phyloP scores from a whole-genome alignment of 2,797 vertebrate species.

The Eleutherodactylus coqui region DNA sequence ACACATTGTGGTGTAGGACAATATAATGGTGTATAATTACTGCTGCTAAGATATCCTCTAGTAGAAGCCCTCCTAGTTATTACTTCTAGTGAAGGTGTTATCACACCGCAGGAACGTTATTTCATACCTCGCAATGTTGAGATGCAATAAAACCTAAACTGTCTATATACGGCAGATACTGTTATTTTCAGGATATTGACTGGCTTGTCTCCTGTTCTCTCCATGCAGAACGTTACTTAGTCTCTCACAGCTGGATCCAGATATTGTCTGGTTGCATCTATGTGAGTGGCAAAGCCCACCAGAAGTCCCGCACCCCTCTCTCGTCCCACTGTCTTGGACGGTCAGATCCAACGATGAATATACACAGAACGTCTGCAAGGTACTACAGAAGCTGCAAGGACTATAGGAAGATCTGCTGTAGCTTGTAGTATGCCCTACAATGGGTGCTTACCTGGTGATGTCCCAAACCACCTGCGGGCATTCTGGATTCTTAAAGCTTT shows the following conservation, averaged over 20 bases:
- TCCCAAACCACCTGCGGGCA: not conserved
- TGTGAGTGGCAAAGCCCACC: constrained; percentile 81
- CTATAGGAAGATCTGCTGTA: not conserved
- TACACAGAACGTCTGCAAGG: constrained; percentile 33
- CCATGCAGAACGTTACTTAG: constrained; percentile 83
- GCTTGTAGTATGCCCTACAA: not conserved
- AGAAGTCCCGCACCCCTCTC: constrained; percentile 70
- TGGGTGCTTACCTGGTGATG: too few species aligned
- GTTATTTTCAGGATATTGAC: not conserved
- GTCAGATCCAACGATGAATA: constrained; percentile 46
- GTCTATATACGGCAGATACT: not conserved
- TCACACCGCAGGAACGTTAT: not conserved
- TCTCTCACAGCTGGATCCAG: constrained; percentile 84
- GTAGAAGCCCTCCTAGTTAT: not conserved
- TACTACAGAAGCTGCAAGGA: constrained; percentile 33
- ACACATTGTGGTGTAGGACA: too few species aligned
- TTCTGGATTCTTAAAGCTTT: constrained; percentile 17
- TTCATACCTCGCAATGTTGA: not conserved
- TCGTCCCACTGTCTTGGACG: constrained; percentile 65
- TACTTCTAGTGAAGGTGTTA: not conserved
- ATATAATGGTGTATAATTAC: not conserved
- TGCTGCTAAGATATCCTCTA: not conserved
- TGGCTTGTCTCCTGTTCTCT: constrained; percentile 34
- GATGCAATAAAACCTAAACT: not conserved
- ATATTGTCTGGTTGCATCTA: constrained; percentile 87